Base-by-base conservation (phyloP, 2,797 vertebrate genomes). In the Xyrichtys novacula region DNA sequence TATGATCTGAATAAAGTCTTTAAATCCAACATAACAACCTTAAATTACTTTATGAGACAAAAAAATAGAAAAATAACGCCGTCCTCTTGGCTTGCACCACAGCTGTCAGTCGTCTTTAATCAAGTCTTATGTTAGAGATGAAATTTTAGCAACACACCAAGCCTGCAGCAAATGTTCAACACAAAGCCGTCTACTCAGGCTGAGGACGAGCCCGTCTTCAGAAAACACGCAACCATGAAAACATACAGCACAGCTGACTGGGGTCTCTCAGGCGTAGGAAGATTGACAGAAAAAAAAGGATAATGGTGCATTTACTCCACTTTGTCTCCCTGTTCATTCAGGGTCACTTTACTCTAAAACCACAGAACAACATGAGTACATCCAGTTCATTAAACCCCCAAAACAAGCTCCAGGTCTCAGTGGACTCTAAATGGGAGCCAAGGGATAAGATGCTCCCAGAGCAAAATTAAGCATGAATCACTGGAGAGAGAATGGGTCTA, bases 201-300 rank as follows among this genome's bases (percentile, higher is more conserved):
- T 54, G 69, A 84, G 75, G 54, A 82, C 53, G 39, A 65, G 78
- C 42, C 50, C 63, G 52, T 79, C 71, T 70, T 50, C 19, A 55
- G 53, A 55, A 83, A 57, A 28, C 59, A 69, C 40, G 65, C 36
- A 55, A 50, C 65, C 66, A 82, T 64, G 50, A 81, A 68, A 80
- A 59, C 39, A 81, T 42, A 74, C 15, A 80, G 71, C 64, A 58
- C 80, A 89, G 85, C 78, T 83, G 81, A 92, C 77, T 88, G 81
- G 70, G 76, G 74, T 85, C 86, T 78, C 70, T 91, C 88, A 89
- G 85, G 89, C 82, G 73, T 85, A 79, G 80, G 81, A 79, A 76
- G 80, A 77, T 55, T 68, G 31, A 72, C 49, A 76, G 72, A 61
- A 44, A 74, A 52, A 55, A 65, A 55, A 47, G 26, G 26, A 29